Base-by-base conservation (phyloP, 2,888 invertebrate genomes). In the Yponomeuta sedellus region DNA sequence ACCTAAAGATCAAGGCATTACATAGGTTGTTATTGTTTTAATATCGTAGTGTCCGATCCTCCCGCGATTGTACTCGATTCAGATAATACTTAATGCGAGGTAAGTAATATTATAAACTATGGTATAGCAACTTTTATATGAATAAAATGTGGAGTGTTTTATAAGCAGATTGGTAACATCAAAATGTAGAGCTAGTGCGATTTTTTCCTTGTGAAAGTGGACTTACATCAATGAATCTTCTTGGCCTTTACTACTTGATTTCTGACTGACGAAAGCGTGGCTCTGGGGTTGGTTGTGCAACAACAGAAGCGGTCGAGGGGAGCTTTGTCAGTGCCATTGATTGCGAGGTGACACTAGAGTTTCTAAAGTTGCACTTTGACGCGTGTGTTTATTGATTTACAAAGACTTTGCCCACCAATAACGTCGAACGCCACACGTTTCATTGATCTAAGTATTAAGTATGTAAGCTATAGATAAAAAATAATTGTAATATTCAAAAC, bases 391-490 rank as follows among this genome's bases (percentile, higher is more conserved):
- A 78, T 74, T 79, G 75, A 73, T 75, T 71, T 77, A 84, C 82
- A 85, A 83, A 84, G 85, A 87, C 80, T 81, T 80, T 86, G 82
- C 90, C 90, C 90, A 89, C 90, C 90, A 88, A 89, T 85, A 81
- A 85, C 88, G 88, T 81, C 86, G 79, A 82, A 85, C 83, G 84
- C 86, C 88, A 88, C 89, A 86, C 87, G 88, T 88, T 82, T 85
- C 81, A 78, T 86, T 81, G 82, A 82, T 83, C 79, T 90, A 88
- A 89, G 90, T 89, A 89, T 90, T 90, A 89, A 86, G 78, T 85
- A 86, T 82, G 82, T 89, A 88, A 90, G 89, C 85, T 86, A 79
- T 85, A 89, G 86, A 81, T 85, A 86, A 88, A 81, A 76, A 81
- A 67, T 56, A 79, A 78, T 78, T 78, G 82, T 79, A 80, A 82